Conservation (phyloP, 2,113 vertebrate species). For the Pholis gunnellus region DNA sequence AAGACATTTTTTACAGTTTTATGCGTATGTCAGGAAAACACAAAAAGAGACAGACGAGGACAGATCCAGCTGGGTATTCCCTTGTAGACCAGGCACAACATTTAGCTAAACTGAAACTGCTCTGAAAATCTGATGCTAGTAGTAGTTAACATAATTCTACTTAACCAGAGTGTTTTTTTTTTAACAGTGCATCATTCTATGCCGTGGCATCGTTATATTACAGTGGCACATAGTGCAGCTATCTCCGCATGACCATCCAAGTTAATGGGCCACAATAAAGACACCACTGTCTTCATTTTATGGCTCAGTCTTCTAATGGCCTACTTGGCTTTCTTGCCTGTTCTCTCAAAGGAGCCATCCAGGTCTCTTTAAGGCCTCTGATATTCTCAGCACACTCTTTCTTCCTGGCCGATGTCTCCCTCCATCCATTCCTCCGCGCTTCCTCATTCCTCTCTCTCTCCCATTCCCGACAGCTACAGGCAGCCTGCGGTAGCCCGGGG, state of each 20-base stretch:
- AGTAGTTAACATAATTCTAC: constrained; percentile 68
- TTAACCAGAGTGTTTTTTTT: constrained; percentile 59
- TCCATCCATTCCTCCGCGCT: constrained; percentile 70
- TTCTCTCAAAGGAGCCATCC: constrained; percentile 77
- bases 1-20: background rate
- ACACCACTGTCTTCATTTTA: constrained; percentile 82
- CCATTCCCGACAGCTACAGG: constrained; percentile 65
- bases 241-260: constrained; percentile 76
- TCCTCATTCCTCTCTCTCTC: constrained; percentile 41
- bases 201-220: constrained; percentile 72
- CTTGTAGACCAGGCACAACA: background rate
- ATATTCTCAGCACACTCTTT: constrained; percentile 76
- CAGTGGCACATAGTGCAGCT: constrained; percentile 71
- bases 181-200: constrained; percentile 69
- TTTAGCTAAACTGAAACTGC: constrained; percentile 23
- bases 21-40: constrained; percentile 10
- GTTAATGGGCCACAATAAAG: constrained; percentile 84
- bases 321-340: constrained; percentile 79
- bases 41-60: constrained; percentile 11
- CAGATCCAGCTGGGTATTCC: constrained; percentile 17
- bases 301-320: constrained; percentile 83
- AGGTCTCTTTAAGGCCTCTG: constrained; percentile 74
- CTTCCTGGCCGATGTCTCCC: constrained; percentile 63
- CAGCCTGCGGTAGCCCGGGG: constrained; percentile 64
- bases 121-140: constrained; percentile 43